Evolutionary conservation across 1,140 invertebrate genomes (phyloP).

Genomic region (Medauroidea extradentata): DNA sequence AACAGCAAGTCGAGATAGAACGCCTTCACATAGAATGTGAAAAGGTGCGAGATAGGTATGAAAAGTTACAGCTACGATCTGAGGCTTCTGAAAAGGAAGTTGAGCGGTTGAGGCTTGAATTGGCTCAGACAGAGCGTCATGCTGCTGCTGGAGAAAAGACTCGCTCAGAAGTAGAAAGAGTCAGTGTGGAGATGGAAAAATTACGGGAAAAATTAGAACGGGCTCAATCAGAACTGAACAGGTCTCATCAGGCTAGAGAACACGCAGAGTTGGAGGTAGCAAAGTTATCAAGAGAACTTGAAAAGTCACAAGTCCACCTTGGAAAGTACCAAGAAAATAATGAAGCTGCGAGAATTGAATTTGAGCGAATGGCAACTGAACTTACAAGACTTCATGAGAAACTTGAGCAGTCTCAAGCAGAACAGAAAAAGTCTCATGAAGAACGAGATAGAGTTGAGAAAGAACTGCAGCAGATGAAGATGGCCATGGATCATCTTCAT

Average conservation of each 20-base stretch:
- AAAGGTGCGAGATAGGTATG: conserved; percentile 76
- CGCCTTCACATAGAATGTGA: conserved; percentile 78
- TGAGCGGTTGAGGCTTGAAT: conserved; percentile 63
- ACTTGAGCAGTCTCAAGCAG: conserved; percentile 61
- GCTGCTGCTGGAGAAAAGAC: conserved; percentile 57
- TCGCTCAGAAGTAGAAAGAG: conserved; percentile 48
- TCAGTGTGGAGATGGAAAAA: conserved; percentile 30
- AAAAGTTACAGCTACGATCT: conserved; percentile 67
- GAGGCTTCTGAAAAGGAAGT: conserved; percentile 70
- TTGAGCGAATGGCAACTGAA: conserved; percentile 75
- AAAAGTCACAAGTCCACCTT: conserved; percentile 76
- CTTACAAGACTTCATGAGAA: conserved; percentile 72
- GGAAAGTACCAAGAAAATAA: conserved; percentile 75
- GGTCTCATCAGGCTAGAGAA: conserved; percentile 30
- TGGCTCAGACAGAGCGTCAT: conserved; percentile 51
- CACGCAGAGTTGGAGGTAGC: conserved; percentile 78
- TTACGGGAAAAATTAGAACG: conserved; percentile 32
- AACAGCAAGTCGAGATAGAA: conserved; percentile 71
- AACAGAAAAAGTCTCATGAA: conserved; percentile 44
- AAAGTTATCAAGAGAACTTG: conserved; percentile 77
- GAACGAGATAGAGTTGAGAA: conserved; percentile 57
- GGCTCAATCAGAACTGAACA: conserved; percentile 22
- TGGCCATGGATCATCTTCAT: conserved; percentile 60
- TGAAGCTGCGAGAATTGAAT: conserved; percentile 73
- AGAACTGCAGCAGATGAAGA: conserved; percentile 61